phyloP scores from a whole-genome alignment of 1,140 invertebrate genomes.

The Neuroterus valhalla region DNA sequence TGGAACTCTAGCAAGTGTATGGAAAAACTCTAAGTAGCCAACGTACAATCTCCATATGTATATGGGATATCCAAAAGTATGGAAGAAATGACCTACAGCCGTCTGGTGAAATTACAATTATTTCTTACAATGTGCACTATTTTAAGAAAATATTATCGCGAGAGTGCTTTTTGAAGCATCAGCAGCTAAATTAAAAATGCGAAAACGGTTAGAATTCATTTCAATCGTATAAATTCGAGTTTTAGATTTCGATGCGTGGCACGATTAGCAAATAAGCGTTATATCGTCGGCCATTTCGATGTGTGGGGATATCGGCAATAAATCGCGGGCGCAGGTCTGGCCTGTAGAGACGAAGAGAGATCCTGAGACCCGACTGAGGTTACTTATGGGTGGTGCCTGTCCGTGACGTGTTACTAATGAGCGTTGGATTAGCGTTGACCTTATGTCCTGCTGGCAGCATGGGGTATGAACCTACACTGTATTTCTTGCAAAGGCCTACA shows the following conservation, averaged over 20 bases:
- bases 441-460: conserved; percentile 39
- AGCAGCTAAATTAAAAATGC: too few species aligned
- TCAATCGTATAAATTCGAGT: conserved; percentile 4
- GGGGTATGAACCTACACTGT: conserved; percentile 36
- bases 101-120: too few species aligned
- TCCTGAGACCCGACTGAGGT: conserved; percentile 26
- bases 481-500: conserved; percentile 33
- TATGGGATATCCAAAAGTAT: too few species aligned
- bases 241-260: conserved; percentile 8
- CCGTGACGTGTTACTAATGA: conserved; percentile 59
- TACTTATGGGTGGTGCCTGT: conserved; percentile 52
- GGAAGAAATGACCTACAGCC: too few species aligned
- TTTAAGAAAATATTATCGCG: too few species aligned
- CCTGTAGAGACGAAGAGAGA: conserved; percentile 24
- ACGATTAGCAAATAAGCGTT: conserved; percentile 21
- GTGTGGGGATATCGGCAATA: conserved; percentile 14
- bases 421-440: conserved; percentile 52
- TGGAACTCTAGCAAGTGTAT: too few species aligned
- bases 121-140: too few species aligned
- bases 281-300: conserved; percentile 18
- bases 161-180: too few species aligned
- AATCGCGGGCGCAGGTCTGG: not conserved
- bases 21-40: too few species aligned
- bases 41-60: too few species aligned
- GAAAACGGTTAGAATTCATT: not conserved